phyloP scores from a whole-genome alignment of 2,888 invertebrate genomes.

The Hemithea aestivaria region DNA sequence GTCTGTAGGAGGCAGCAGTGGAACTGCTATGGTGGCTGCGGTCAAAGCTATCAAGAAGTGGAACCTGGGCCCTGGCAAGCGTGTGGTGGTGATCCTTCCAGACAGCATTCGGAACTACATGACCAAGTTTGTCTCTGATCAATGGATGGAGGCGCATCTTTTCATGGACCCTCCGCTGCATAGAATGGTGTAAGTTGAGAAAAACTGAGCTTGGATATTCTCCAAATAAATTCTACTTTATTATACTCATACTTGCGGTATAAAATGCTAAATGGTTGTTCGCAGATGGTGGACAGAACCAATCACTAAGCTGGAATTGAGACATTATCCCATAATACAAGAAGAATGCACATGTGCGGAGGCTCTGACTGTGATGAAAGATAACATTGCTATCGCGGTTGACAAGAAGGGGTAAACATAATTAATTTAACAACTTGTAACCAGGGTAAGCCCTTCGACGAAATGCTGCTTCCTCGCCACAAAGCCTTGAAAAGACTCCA shows the following conservation, averaged over 20 bases:
- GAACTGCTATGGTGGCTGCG: slow-evolving; percentile 86
- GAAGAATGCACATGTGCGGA: slow-evolving; percentile 51
- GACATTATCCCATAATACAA: slow-evolving; percentile 51
- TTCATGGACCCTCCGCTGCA: slow-evolving; percentile 56
- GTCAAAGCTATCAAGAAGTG: slow-evolving; percentile 84
- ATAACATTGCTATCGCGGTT: slow-evolving; percentile 32
- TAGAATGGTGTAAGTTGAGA: slow-evolving; percentile 16
- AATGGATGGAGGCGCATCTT: slow-evolving; percentile 93
- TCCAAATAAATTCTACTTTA: not conserved
- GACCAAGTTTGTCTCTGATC: slow-evolving; percentile 94
- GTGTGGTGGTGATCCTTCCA: slow-evolving; percentile 90
- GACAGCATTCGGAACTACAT: slow-evolving; percentile 98
- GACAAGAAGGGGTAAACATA: slow-evolving; percentile 54
- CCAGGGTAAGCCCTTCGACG: too few species aligned
- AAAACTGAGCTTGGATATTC: too few species aligned
- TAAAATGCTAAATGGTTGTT: too few species aligned
- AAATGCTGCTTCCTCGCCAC: too few species aligned
- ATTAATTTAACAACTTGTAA: too few species aligned
- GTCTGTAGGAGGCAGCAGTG: slow-evolving; percentile 88
- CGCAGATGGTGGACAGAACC: slow-evolving; percentile 87
- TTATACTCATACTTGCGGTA: too few species aligned
- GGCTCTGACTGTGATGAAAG: slow-evolving; percentile 34
- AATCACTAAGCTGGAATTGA: slow-evolving; percentile 33
- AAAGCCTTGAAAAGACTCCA: too few species aligned
- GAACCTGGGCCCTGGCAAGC: slow-evolving; percentile 83